phyloP scores from a whole-genome alignment of 92 coral and sea anemone genomes.

The Umimayanthus kanabou region DNA sequence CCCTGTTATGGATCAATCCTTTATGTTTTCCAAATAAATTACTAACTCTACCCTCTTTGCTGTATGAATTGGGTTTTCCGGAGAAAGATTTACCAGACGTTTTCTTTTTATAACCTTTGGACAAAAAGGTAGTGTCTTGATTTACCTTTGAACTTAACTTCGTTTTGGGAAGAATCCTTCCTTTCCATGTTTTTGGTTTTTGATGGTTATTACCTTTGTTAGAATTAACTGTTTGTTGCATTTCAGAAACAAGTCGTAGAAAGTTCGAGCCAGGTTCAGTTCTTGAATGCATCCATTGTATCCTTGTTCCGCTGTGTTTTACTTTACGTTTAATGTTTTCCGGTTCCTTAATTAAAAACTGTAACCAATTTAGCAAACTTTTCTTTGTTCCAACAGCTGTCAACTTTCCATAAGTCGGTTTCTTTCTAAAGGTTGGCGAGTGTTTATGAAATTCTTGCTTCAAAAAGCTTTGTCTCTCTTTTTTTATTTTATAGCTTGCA shows the following conservation, averaged over 20 bases:
- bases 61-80: neutral
- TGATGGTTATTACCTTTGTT: neutral
- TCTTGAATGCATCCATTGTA: neutral
- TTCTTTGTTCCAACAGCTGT: neutral
- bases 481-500: neutral
- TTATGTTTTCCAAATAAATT: neutral
- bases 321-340: neutral
- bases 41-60: neutral
- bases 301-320: neutral
- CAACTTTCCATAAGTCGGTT: neutral
- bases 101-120: neutral
- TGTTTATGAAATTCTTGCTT: neutral
- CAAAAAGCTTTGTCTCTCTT: neutral
- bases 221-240: neutral
- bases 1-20: neutral
- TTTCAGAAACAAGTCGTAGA: neutral
- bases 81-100: neutral
- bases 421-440: neutral
- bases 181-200: neutral
- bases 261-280: neutral
- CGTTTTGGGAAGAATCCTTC: neutral
- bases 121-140: neutral
- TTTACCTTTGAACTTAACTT: neutral
- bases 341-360: neutral
- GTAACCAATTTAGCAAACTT: neutral